Conservation (phyloP, 2,797 vertebrate genomes). For the Chloroceryle inda region DNA sequence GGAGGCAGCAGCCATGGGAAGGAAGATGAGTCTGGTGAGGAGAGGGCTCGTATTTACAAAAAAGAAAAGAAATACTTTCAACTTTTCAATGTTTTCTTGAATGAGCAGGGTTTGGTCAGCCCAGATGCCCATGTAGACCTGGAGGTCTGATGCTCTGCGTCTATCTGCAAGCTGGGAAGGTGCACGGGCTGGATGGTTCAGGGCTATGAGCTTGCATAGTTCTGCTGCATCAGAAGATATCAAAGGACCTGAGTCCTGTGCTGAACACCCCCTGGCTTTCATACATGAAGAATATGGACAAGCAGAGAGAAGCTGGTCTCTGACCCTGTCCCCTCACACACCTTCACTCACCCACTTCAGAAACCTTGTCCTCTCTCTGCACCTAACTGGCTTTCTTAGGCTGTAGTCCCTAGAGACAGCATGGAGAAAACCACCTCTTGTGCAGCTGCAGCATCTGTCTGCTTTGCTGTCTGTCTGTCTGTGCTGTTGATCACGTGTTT, state of each 20-base stretch:
- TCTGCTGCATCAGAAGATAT: neutral
- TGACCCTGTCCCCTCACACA: neutral
- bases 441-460: neutral
- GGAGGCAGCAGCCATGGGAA: neutral
- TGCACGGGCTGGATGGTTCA: neutral
- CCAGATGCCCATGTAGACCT: fast-evolving
- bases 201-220: fast-evolving
- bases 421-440: neutral
- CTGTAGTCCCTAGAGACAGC: neutral
- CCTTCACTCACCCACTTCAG: neutral
- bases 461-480: neutral
- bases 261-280: neutral
- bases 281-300: neutral
- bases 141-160: neutral
- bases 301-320: neutral
- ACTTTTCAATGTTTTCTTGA: fast-evolving
- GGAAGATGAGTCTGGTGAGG: fast-evolving
- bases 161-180: fast-evolving
- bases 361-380: fast-evolving
- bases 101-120: neutral
- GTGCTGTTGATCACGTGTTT: neutral
- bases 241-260: neutral
- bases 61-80: neutral
- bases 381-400: fast-evolving
- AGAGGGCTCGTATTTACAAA: neutral